phyloP scores from a whole-genome alignment of 1,140 invertebrate genomes.

The Lordiphosa clarofinis region DNA sequence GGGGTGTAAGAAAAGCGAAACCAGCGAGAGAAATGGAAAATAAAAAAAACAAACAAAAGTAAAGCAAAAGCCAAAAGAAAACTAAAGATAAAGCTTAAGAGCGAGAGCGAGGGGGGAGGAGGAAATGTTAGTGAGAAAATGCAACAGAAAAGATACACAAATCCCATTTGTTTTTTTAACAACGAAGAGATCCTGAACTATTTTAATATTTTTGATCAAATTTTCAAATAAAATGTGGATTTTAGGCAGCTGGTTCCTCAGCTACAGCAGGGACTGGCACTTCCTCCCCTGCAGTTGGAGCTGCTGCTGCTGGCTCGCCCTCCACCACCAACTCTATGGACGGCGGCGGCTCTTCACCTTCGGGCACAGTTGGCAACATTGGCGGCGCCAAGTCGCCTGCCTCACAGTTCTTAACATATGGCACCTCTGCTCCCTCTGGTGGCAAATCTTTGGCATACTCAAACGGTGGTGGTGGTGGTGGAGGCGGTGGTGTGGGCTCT shows the following conservation, averaged over 20 bases:
- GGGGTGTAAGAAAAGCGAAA: constrained; percentile 37
- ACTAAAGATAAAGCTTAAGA: constrained; percentile 10
- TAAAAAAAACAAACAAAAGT: constrained; percentile 39
- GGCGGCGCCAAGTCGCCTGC: constrained; percentile 67
- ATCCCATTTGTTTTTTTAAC: constrained; percentile 32
- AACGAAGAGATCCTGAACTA: constrained; percentile 56
- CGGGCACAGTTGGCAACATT: constrained; percentile 67
- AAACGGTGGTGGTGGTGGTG: constrained; percentile 79
- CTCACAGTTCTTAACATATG: constrained; percentile 76
- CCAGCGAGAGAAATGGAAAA: constrained; percentile 39
- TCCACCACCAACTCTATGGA: constrained; percentile 58
- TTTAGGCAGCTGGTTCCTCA: constrained; percentile 52
- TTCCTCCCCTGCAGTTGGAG: constrained; percentile 52
- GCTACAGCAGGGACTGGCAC: constrained; percentile 26
- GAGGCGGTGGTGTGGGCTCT: constrained; percentile 68
- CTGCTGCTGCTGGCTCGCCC: constrained; percentile 70
- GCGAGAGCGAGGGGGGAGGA: constrained; percentile 12
- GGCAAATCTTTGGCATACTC: constrained; percentile 79
- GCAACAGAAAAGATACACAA: constrained; percentile 36
- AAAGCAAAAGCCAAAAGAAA: constrained; percentile 35
- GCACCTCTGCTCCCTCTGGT: constrained; percentile 80
- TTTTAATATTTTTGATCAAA: constrained; percentile 33
- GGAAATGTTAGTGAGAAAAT: constrained; percentile 45
- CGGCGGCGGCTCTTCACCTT: constrained; percentile 64
- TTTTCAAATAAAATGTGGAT: background rate